These are phyloP conservation scores for Cyprinodon variegatus DNA, from an alignment of 2,113 vertebrate genomes.

Conservation along the genomic window DNA sequence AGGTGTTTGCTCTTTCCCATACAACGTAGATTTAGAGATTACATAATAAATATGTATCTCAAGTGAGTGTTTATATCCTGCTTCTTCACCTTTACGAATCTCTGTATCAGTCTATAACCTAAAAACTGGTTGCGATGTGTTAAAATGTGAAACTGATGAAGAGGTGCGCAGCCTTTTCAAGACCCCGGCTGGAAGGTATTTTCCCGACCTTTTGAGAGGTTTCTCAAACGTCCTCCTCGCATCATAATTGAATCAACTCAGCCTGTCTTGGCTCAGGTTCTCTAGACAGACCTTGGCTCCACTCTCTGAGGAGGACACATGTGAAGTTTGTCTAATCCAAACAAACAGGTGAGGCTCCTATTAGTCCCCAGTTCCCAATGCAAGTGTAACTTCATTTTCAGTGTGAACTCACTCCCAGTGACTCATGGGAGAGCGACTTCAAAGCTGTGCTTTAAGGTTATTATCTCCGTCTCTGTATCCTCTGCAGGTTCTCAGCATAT, in stretches of 20 bases:
- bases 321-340: conserved; percentile 61
- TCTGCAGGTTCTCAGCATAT: conserved; percentile 77
- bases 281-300: conserved; percentile 40
- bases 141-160: neutral
- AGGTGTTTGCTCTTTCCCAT: neutral
- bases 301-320: conserved; percentile 49
- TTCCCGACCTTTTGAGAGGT: neutral
- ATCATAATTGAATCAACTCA: conserved; percentile 27
- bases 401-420: conserved; percentile 46
- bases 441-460: conserved; percentile 74
- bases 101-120: neutral
- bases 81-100: neutral
- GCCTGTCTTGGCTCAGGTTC: conserved; percentile 33
- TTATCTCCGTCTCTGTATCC: conserved; percentile 80
- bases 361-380: conserved; percentile 60
- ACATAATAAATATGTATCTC: neutral
- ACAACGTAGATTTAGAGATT: too few relatives aligned
- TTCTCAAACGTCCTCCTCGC: neutral
- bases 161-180: neutral
- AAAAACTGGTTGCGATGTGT: neutral
- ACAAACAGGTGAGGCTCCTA: conserved; percentile 69
- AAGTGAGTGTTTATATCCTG: neutral
- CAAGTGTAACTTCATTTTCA: conserved; percentile 72
- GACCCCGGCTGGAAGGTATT: neutral
- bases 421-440: conserved; percentile 67